Evolutionary conservation across 1,140 invertebrate species (phyloP).

Genomic region (Sycophaga agraensis): DNA sequence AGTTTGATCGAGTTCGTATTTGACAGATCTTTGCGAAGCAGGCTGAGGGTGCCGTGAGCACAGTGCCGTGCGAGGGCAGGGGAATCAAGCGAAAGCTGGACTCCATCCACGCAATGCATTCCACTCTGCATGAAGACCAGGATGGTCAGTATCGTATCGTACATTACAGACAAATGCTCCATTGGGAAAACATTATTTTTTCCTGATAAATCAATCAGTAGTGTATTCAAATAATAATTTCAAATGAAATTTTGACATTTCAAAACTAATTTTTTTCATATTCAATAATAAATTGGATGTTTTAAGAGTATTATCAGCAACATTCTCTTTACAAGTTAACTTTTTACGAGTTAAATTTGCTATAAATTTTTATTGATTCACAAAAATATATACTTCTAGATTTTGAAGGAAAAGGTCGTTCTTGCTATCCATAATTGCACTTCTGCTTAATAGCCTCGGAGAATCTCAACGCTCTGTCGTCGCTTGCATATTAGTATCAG

Average conservation of each 20-base stretch:
- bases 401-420: constrained; percentile 18
- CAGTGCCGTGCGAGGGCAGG: constrained; percentile 56
- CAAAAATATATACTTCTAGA: not conserved
- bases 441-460: constrained; percentile 8
- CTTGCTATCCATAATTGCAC: constrained; percentile 10
- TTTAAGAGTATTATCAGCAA: no score
- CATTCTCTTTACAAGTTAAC: no score
- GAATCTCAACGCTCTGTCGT: constrained; percentile 16
- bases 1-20: constrained; percentile 58
- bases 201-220: constrained; percentile 7
- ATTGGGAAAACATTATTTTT: constrained; percentile 14
- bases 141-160: constrained; percentile 59
- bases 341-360: no score
- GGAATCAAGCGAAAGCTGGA: constrained; percentile 60
- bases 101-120: constrained; percentile 59
- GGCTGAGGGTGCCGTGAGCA: constrained; percentile 57
- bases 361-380: no score
- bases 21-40: constrained; percentile 60
- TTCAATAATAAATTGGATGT: no score
- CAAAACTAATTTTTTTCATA: no score
- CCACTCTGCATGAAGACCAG: constrained; percentile 59
- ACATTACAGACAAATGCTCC: constrained; percentile 43
- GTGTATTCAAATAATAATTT: no score
- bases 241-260: no score
- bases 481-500: not conserved